These are phyloP conservation scores for Elymnias hypermnestra DNA, from an alignment of 1,140 invertebrate species.

Conservation along the genomic window DNA sequence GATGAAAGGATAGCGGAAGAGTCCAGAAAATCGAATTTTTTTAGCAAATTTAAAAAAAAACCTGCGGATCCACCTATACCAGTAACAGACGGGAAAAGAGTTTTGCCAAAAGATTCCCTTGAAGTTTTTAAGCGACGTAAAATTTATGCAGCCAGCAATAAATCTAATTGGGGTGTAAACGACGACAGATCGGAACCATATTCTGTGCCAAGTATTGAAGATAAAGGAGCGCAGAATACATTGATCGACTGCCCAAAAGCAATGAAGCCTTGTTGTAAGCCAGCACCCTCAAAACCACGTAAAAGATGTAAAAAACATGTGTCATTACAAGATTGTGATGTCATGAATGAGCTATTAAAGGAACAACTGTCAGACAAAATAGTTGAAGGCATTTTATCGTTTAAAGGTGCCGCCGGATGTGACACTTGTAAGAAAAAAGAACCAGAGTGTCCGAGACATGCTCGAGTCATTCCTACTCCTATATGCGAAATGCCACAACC, in stretches of 20 bases:
- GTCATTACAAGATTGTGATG: conserved; percentile 30
- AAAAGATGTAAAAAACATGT: conserved; percentile 33
- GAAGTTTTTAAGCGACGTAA: conserved; percentile 50
- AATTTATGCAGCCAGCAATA: conserved; percentile 36
- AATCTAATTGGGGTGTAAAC: conserved; percentile 32
- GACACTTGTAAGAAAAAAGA: conserved; percentile 20
- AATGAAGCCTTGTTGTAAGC: conserved; percentile 16
- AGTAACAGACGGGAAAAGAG: conserved; percentile 20
- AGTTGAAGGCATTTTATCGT: conserved; percentile 26
- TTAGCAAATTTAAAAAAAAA: conserved; percentile 29
- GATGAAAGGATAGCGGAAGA: conserved; percentile 17
- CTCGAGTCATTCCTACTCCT: conserved; percentile 16
- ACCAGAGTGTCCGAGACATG: conserved; percentile 16
- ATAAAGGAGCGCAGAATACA: conserved; percentile 15
- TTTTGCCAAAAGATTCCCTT: conserved; percentile 50
- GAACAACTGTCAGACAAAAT: conserved; percentile 17
- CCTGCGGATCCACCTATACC: neutral
- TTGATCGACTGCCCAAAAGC: conserved; percentile 14
- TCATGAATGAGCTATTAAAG: conserved; percentile 17
- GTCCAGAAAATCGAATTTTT: conserved; percentile 15
- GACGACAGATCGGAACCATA: conserved; percentile 11
- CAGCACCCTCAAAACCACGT: conserved; percentile 3
- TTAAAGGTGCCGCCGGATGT: conserved; percentile 25
- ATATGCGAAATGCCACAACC: conserved; percentile 23
- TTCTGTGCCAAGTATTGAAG: conserved; percentile 21